phyloP scores from a whole-genome alignment of 1,140 invertebrate genomes.

The Hydropsyche tenuis region DNA sequence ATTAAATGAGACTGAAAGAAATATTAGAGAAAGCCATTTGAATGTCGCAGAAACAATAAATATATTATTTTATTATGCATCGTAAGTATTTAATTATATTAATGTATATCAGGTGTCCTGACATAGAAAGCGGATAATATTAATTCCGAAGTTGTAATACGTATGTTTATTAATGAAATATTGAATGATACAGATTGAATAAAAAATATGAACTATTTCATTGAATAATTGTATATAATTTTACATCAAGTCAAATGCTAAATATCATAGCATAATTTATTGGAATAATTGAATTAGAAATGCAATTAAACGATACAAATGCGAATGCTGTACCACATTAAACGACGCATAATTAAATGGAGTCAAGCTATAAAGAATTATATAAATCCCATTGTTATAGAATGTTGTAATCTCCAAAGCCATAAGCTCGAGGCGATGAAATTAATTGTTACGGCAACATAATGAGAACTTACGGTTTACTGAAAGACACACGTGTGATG shows the following conservation, averaged over 20 bases:
- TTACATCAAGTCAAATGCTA: no score
- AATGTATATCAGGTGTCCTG: no score
- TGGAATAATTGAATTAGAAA: constrained; percentile 13
- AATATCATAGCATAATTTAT: neutral
- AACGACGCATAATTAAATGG: neutral
- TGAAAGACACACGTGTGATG: constrained; percentile 9
- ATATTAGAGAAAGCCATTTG: constrained; percentile 15
- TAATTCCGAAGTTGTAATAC: no score
- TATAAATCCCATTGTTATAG: constrained; percentile 37
- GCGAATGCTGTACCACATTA: neutral
- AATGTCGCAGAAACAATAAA: constrained; percentile 21
- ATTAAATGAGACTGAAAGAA: neutral
- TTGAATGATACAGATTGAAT: no score
- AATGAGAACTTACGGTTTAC: constrained; percentile 34
- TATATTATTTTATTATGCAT: neutral
- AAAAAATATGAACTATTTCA: no score
- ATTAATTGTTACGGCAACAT: constrained; percentile 35
- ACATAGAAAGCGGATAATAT: no score
- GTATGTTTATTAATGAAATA: no score
- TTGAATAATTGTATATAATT: no score
- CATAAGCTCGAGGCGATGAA: constrained; percentile 22
- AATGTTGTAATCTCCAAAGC: constrained; percentile 32
- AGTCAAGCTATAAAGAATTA: constrained; percentile 17
- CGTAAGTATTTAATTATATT: no score
- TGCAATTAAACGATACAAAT: neutral